Evolutionary conservation across 2,113 vertebrate genomes (phyloP), one percentile per base, ranked within the genome.

Genomic region (Elaphurus davidianus): DNA sequence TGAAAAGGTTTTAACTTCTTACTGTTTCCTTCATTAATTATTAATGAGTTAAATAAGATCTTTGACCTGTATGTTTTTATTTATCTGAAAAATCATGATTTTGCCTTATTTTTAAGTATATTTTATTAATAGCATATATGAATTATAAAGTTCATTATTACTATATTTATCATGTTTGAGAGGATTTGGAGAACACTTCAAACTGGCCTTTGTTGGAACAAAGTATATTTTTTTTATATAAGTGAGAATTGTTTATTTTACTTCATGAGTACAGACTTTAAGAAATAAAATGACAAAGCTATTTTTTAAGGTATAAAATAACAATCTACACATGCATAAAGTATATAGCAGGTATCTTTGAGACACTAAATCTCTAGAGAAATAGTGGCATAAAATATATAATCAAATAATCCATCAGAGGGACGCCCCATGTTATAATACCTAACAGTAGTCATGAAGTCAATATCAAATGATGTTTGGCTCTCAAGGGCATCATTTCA

Each of bases 241-340:
- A 17, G 64, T 25, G 57, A 71, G 90, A 92, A 59, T 96, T 87
- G 36, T 86, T 91, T 97, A n/a, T 94, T 96, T 94, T 28, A 83
- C 30, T 87, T 98, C 64, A 85, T 90, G 74, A 91, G 21, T 95
- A 95, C 54, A 54, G 79, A 71, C 7, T 60, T 95, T 33, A 40
- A 60, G 85, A 94, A 96, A 50, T 25, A 52, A 55, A 95, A 59
- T 81, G 90, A 85, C 54, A 91, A 89, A 62, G 52, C 71, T 64
- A 74, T 86, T 43, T 81, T 97, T 90, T 5, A 43, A 21, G 85
- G 55, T 2, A 2, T 64, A 43, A 94, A 94, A 91, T 97, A 97
- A 93, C 36, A 92, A 94, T 67, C 87, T 64, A 59, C 2, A 87
- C 12, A 78, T 45, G 6, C 79, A 87, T 23, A 81, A 97, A 64